Evolutionary conservation across 2,797 vertebrate species (phyloP).

Genomic region (Chrosomus eos): DNA sequence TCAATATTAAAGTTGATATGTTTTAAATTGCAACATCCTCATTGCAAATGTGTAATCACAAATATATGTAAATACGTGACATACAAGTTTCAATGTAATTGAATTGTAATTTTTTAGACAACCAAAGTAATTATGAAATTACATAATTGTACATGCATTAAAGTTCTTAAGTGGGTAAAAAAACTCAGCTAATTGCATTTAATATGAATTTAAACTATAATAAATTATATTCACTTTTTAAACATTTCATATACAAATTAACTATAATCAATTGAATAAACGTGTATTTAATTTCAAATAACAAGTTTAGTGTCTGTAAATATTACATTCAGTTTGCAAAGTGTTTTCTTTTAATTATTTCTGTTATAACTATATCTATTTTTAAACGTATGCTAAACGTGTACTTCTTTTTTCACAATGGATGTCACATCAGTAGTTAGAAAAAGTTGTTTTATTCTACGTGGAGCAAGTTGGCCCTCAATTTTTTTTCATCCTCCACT

Average conservation of each 20-base stretch:
- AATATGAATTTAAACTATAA: background rate
- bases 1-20: background rate
- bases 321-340: background rate
- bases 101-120: background rate
- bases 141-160: background rate
- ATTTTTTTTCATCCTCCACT: background rate
- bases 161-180: background rate
- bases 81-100: background rate
- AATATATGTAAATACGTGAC: background rate
- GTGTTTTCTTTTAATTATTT: conserved; percentile 2
- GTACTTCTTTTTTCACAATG: background rate
- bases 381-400: background rate
- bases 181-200: background rate
- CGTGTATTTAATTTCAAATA: background rate
- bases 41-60: background rate
- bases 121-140: background rate
- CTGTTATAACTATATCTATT: background rate
- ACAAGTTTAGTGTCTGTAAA: background rate
- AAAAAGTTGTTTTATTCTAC: background rate
- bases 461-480: background rate
- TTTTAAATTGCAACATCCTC: background rate
- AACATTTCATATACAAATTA: background rate
- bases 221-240: background rate
- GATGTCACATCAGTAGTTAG: background rate
- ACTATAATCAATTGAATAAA: background rate